Evolutionary conservation across 2,888 invertebrate species (phyloP).

Genomic region (Terebella lapidaria): DNA sequence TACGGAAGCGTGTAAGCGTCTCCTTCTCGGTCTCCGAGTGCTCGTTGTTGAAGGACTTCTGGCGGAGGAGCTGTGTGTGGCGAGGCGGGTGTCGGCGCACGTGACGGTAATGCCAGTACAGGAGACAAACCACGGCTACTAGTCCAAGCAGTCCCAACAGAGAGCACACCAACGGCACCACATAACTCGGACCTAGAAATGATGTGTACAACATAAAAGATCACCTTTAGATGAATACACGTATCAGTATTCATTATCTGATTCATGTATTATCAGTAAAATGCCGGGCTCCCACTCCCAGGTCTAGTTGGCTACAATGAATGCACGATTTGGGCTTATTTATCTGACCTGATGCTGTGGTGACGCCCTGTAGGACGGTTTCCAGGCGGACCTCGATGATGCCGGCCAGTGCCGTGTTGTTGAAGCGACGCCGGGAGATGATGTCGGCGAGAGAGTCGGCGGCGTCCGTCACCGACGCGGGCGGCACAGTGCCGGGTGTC

Average conservation of each 20-base stretch:
- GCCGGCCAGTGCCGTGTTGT: constrained; percentile 63
- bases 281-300: no score
- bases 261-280: no score
- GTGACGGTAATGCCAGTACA: constrained; percentile 57
- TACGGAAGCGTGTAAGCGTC: constrained; percentile 73
- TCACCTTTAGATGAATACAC: no score
- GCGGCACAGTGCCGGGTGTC: no score
- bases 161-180: constrained; percentile 45
- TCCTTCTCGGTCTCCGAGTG: constrained; percentile 73
- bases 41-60: constrained; percentile 78
- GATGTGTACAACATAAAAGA: not conserved
- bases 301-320: no score
- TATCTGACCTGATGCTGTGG: constrained; percentile 50
- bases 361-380: constrained; percentile 63
- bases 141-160: constrained; percentile 38
- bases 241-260: no score
- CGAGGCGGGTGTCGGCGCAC: constrained; percentile 44
- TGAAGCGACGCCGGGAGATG: constrained; percentile 62
- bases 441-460: constrained; percentile 60
- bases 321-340: not conserved
- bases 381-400: constrained; percentile 74
- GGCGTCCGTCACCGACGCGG: constrained; percentile 16
- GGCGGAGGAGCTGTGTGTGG: constrained; percentile 49
- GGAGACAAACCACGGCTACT: constrained; percentile 42
- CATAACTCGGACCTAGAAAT: constrained; percentile 14